These are phyloP conservation scores for Dromius quadrimaculatus DNA, from an alignment of 2,888 invertebrate species.

Conservation along the genomic window DNA sequence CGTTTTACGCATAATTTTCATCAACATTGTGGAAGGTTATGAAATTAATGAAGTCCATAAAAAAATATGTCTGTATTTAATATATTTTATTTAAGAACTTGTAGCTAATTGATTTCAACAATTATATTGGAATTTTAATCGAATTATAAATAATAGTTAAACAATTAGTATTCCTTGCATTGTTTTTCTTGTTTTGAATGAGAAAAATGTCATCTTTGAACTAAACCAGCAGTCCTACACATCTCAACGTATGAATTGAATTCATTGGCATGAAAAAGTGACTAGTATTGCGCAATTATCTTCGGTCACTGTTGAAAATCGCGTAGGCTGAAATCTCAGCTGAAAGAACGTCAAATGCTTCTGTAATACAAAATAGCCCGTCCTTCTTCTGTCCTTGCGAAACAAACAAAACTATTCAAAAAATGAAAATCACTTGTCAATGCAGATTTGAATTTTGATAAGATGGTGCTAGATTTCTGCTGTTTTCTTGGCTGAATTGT, in stretches of 20 bases:
- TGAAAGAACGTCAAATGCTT: conserved; percentile 44
- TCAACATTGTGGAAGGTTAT: no score
- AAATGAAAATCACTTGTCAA: neutral
- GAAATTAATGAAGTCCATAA: no score
- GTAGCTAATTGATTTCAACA: no score
- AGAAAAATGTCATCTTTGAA: conserved; percentile 38
- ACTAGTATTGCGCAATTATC: conserved; percentile 34
- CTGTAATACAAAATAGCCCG: conserved; percentile 45
- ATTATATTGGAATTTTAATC: no score
- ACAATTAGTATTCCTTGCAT: conserved; percentile 1
- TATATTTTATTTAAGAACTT: no score
- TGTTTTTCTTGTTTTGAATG: neutral
- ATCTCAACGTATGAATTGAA: conserved; percentile 38
- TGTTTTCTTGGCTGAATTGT: conserved; percentile 5
- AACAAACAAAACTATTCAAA: neutral
- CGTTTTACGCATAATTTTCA: no score
- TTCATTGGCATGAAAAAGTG: conserved; percentile 46
- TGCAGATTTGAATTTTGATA: neutral
- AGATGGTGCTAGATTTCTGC: neutral
- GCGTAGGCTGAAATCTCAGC: conserved; percentile 39
- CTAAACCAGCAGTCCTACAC: conserved; percentile 14
- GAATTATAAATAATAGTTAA: no score
- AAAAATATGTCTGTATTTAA: no score
- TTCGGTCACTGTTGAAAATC: neutral
- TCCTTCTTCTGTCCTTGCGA: conserved; percentile 43